Percentiles rank a stretch among this genome's conserved stretches.
Conservation (phyloP, 2,113 vertebrate genomes). For the Poicephalus gulielmi region DNA sequence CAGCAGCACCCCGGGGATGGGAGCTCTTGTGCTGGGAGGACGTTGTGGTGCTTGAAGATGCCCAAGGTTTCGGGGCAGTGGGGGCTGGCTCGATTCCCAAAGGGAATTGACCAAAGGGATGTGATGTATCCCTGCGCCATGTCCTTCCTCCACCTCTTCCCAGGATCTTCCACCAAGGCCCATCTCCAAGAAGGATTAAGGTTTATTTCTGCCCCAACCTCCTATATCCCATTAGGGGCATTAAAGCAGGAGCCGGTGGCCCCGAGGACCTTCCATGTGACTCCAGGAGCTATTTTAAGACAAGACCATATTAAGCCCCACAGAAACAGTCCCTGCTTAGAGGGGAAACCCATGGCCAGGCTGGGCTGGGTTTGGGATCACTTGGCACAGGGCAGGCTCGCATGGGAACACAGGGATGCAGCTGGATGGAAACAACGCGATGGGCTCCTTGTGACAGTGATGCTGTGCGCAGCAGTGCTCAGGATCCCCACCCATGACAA, state of each 20-base stretch:
- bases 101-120: background rate
- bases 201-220: slow-evolving; percentile 17
- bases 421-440: fast-evolving
- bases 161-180: background rate
- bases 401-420: background rate
- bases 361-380: background rate
- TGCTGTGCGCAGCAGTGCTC: background rate
- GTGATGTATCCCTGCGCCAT: fast-evolving
- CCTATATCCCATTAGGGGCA: slow-evolving; percentile 42
- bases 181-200: background rate
- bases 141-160: background rate
- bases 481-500: fast-evolving
- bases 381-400: fast-evolving
- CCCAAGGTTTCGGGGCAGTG: fast-evolving
- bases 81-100: fast-evolving
- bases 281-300: background rate
- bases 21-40: background rate
- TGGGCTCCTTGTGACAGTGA: fast-evolving
- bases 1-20: fast-evolving
- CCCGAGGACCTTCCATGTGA: background rate
- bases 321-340: background rate
- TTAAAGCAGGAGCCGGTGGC: background rate
- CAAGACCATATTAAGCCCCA: background rate
- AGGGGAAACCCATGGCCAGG: background rate
- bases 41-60: fast-evolving